Percentiles rank a stretch among this genome's conserved stretches.
Conservation (phyloP, 2,797 vertebrate species). For the Phalloptychus januarius region DNA sequence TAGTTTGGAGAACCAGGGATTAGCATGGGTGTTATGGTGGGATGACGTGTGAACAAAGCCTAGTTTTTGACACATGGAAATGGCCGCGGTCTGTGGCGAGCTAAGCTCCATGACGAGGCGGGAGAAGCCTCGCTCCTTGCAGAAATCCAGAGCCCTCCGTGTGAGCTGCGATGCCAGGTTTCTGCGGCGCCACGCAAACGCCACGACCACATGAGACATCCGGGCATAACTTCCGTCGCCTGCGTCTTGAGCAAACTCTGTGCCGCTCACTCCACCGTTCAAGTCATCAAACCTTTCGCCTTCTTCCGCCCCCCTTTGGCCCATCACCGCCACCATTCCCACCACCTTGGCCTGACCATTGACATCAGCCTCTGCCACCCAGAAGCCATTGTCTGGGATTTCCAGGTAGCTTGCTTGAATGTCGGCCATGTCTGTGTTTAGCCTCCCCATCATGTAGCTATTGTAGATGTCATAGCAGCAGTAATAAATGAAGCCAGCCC, state of each 20-base stretch:
- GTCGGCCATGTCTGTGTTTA: slow-evolving; percentile 67
- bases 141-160: slow-evolving; percentile 69
- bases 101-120: slow-evolving; percentile 62
- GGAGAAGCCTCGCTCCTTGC: slow-evolving; percentile 64
- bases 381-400: slow-evolving; percentile 70
- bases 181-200: slow-evolving; percentile 53
- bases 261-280: slow-evolving; percentile 45
- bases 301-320: slow-evolving; percentile 35
- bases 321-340: slow-evolving; percentile 63
- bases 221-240: slow-evolving; percentile 56
- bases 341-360: slow-evolving; percentile 63
- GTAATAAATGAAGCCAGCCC: slow-evolving; percentile 75
- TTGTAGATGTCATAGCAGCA: slow-evolving; percentile 75
- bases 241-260: neutral
- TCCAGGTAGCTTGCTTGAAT: slow-evolving; percentile 69
- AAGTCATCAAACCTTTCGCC: slow-evolving; percentile 37
- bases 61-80: slow-evolving; percentile 58
- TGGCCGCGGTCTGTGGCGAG: slow-evolving; percentile 64
- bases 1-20: slow-evolving; percentile 67
- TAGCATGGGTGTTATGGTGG: slow-evolving; percentile 59
- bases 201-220: slow-evolving; percentile 64
- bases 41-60: slow-evolving; percentile 68
- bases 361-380: slow-evolving; percentile 73
- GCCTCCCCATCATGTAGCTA: slow-evolving; percentile 58
- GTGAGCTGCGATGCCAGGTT: slow-evolving; percentile 60